Percentiles rank a stretch among this genome's conserved stretches.
phyloP scores from a whole-genome alignment of 2,888 invertebrate genomes.

The Mechanitis messenoides region DNA sequence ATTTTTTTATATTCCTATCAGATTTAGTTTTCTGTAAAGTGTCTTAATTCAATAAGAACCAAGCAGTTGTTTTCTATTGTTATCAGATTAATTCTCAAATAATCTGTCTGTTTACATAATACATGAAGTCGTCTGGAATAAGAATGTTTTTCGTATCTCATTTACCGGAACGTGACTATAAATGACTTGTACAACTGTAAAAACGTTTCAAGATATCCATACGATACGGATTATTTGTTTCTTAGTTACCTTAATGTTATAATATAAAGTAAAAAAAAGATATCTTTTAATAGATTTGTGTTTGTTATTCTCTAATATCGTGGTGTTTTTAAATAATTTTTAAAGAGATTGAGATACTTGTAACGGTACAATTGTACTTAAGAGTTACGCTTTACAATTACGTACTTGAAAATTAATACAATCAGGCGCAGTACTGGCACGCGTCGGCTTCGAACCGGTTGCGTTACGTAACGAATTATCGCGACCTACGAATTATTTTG shows the following conservation, averaged over 20 bases:
- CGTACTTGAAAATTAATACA: not conserved
- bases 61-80: slow-evolving; percentile 7
- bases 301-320: too few species aligned
- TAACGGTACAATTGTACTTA: not conserved
- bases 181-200: too few species aligned
- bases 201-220: too few species aligned
- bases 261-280: too few species aligned
- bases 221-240: too few species aligned
- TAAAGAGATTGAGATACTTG: too few species aligned
- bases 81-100: slow-evolving; percentile 20
- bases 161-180: not conserved
- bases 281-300: too few species aligned
- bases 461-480: slow-evolving; percentile 30
- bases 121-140: slow-evolving; percentile 22
- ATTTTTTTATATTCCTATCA: too few species aligned
- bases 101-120: slow-evolving; percentile 15
- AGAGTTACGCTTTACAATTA: not conserved
- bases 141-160: not conserved
- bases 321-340: too few species aligned
- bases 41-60: not conserved
- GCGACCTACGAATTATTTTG: slow-evolving; percentile 2
- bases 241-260: too few species aligned
- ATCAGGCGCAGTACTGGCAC: slow-evolving; percentile 25
- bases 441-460: slow-evolving; percentile 45
- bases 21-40: too few species aligned